These are phyloP conservation scores for Laupala kohalensis DNA, from an alignment of 1,140 invertebrate genomes.

Conservation along the genomic window DNA sequence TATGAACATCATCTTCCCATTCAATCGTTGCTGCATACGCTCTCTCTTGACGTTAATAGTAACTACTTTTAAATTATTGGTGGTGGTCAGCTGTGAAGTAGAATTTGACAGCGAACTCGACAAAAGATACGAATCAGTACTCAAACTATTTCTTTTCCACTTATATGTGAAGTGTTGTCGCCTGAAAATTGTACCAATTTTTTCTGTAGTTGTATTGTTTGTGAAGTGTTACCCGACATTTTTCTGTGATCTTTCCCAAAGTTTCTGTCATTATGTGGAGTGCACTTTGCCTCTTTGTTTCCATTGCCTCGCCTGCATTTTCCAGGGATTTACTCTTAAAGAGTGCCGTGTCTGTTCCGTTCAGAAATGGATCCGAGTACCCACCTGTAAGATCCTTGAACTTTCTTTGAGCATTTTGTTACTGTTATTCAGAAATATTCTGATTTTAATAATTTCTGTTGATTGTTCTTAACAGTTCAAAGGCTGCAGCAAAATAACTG, in stretches of 20 bases:
- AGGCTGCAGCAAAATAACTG: neutral
- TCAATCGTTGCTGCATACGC: neutral
- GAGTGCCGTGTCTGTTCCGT: neutral
- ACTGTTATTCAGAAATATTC: neutral
- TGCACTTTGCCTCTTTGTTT: neutral
- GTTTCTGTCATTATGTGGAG: too few species aligned
- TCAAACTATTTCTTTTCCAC: too few species aligned
- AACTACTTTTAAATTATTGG: neutral
- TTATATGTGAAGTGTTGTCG: too few species aligned
- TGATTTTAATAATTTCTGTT: neutral
- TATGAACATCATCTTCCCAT: neutral
- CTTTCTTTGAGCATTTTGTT: neutral
- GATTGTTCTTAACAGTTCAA: neutral
- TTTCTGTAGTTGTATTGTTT: too few species aligned
- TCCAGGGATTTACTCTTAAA: neutral
- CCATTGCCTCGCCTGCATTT: neutral
- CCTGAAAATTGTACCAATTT: too few species aligned
- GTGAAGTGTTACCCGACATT: too few species aligned
- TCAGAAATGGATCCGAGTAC: neutral
- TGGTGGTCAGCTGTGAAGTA: neutral
- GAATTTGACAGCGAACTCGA: neutral
- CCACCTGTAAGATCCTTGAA: neutral
- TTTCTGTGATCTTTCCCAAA: too few species aligned
- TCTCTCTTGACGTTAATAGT: neutral
- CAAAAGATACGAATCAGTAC: too few species aligned